These are phyloP conservation scores for Jaculus jaculus DNA, from an alignment of 2,113 vertebrate genomes.

Conservation along the genomic window DNA sequence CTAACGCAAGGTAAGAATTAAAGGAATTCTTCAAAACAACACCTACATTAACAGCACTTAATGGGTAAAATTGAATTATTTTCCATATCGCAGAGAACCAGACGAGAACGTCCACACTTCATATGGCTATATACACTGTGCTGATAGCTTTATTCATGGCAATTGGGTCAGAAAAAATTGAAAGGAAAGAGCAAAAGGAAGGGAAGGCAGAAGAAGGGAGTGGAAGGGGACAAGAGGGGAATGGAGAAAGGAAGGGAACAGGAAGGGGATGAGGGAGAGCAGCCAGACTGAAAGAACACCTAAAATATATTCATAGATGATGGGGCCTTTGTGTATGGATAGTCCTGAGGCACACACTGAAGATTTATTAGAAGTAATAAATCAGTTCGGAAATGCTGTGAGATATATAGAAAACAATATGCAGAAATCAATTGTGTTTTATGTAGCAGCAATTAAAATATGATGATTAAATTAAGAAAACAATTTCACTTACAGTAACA, in stretches of 20 bases:
- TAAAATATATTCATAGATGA: background rate
- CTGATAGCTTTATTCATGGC: background rate
- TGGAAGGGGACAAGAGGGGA: fast-evolving
- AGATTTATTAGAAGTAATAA: constrained; percentile 58
- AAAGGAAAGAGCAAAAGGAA: background rate
- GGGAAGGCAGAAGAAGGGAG: fast-evolving
- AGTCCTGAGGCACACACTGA: background rate
- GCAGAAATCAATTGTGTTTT: constrained; percentile 35
- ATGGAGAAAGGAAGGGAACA: background rate
- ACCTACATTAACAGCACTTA: background rate
- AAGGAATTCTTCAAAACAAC: background rate
- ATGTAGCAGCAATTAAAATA: constrained; percentile 47
- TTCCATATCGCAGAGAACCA: background rate
- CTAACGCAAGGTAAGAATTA: background rate
- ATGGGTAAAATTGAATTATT: no score
- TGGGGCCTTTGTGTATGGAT: background rate
- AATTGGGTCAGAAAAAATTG: background rate
- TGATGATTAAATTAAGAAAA: constrained; percentile 52
- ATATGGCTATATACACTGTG: background rate
- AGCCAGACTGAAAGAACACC: background rate
- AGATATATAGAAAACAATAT: constrained; percentile 20
- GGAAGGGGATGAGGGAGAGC: no score
- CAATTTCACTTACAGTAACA: constrained; percentile 43
- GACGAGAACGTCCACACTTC: background rate
- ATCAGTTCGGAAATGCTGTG: constrained; percentile 4